Conservation (phyloP, 2,113 vertebrate species). For the Oceanodroma tethys region DNA sequence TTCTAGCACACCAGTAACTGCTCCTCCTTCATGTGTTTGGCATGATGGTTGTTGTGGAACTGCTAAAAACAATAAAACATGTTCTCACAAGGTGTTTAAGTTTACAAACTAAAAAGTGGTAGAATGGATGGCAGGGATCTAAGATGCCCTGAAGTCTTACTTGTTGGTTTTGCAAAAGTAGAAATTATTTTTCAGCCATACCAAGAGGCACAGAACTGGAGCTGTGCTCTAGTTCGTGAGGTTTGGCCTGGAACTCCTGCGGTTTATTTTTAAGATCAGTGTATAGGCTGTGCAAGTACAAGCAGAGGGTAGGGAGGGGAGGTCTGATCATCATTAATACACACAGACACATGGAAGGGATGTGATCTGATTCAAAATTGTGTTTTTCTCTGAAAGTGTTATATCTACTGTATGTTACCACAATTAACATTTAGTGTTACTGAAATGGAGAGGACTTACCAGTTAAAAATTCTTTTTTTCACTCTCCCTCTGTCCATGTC, state of each 20-base stretch:
- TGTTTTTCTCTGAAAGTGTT: neutral
- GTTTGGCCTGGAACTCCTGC: neutral
- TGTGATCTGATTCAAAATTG: neutral
- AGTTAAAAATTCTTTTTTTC: neutral
- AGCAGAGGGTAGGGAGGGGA: neutral
- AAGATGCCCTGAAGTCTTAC: neutral
- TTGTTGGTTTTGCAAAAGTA: neutral
- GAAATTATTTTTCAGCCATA: neutral
- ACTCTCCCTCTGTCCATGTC: neutral
- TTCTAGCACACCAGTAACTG: neutral
- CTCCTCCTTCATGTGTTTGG: conserved; percentile 23
- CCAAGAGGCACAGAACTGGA: neutral
- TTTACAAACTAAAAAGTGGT: conserved; percentile 11
- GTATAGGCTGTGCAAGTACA: neutral
- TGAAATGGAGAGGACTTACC: neutral
- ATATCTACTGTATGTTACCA: neutral
- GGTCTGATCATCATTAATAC: neutral
- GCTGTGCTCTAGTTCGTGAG: neutral
- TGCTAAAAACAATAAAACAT: conserved; percentile 12
- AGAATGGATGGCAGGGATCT: neutral
- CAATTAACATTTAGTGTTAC: neutral
- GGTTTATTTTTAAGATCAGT: neutral
- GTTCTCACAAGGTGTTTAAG: conserved; percentile 22
- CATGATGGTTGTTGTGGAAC: neutral
- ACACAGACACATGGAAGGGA: neutral